Base-by-base conservation (phyloP, 2,113 vertebrate species). In the Spilogale gracilis region DNA sequence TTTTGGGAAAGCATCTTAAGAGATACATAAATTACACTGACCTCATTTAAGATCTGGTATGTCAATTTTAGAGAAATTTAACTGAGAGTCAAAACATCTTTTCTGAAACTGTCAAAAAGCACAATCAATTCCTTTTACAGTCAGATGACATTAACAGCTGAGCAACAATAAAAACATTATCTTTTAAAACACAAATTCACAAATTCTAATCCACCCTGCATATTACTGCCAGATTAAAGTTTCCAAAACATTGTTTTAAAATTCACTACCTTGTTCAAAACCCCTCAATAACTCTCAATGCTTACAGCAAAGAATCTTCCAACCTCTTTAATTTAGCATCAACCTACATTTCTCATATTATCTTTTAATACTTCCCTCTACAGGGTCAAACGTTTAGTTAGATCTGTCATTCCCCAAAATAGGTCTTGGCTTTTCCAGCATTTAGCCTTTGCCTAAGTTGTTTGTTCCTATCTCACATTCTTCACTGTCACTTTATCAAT, bases 21-120 rank as follows among this genome's bases (percentile, higher is more conserved):
- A 89, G 9, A 89, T 27, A 80, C 30, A 43, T 89, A 95, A 52
- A 73, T 87, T 81, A 90, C 43, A 73, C 5, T 71, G 81, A 54
- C 20, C 45, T 38, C 18, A 90, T 54, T 91, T 86, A 93, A 87
- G 23, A 65, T 56, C 25, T 11, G 25, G 23, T 48, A 87, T 54
- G 58, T 63, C 63, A 95, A 63, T 81, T 85, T 94, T 21, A 92
- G 71, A 91, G 61, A 95, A 94, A 97, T 94, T 73, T 74, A 88
- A 65, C 1, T 92, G 25, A 86, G 20, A 12, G 56, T 65, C 43
- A 95, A 96, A 95, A 95, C 3, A 80, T 48, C 20, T 73, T 67
- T 96, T 92, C 89, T 85, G 58, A 95, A 91, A 83, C 27, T 78
- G 32, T 60, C 25, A 88, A 73, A 84, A 94, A 84, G 21, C 54